Conservation (phyloP, 2,888 invertebrate species). For the Mesodorylaimus sp. region DNA sequence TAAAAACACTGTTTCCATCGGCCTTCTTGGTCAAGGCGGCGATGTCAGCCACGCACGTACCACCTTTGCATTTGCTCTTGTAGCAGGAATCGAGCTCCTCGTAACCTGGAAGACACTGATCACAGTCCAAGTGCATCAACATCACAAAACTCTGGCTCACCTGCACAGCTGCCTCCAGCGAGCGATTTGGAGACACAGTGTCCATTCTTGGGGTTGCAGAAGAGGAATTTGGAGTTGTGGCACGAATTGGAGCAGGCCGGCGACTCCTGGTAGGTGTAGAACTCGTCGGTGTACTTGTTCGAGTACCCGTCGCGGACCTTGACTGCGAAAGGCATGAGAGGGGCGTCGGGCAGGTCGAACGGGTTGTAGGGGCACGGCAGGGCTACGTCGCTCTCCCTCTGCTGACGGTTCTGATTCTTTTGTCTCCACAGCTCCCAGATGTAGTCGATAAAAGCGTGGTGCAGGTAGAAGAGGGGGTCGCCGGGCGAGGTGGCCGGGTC, state of each 20-base stretch:
- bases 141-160: too few relatives aligned
- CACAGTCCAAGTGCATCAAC: too few relatives aligned
- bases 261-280: slow-evolving; percentile 1
- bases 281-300: background rate
- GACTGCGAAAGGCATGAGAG: slow-evolving; percentile 2
- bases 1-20: too few relatives aligned
- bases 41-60: too few relatives aligned
- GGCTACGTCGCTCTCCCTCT: slow-evolving; percentile 7
- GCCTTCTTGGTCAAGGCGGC: too few relatives aligned
- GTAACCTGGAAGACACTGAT: too few relatives aligned
- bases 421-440: slow-evolving; percentile 28
- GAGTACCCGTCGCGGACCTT: slow-evolving; percentile 3
- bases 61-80: slow-evolving; percentile 13
- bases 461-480: slow-evolving; percentile 31
- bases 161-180: slow-evolving; percentile 19
- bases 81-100: slow-evolving; percentile 18
- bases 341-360: background rate
- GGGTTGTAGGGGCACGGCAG: too few relatives aligned
- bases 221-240: slow-evolving; percentile 13
- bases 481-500: slow-evolving; percentile 27
- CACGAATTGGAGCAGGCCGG: background rate
- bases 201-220: slow-evolving; percentile 19
- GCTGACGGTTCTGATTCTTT: slow-evolving; percentile 14
- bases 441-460: slow-evolving; percentile 30
- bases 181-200: slow-evolving; percentile 21